Base-by-base conservation (phyloP, 2,113 vertebrate genomes). In the Pseudopodoces humilis region DNA sequence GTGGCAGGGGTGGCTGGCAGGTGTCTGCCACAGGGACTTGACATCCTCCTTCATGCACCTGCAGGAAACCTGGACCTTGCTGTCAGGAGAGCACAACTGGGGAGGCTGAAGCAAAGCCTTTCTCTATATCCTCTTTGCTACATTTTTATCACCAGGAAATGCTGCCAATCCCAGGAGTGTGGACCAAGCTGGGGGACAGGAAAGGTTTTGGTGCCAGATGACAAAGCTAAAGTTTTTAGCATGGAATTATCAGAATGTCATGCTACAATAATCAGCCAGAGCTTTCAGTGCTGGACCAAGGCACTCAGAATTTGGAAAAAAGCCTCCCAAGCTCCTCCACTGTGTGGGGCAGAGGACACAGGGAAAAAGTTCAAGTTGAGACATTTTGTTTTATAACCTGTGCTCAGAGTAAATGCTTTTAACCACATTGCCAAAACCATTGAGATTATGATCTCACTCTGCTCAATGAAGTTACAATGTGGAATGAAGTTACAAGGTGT, bases 391-490 rank as follows among this genome's bases (percentile, higher is more conserved):
- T 28, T 33, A 27, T 2, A 39, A 18, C 44, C 31, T 16, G 3
- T 20, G 13, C 24, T 43, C 31, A 12, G 22, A 55, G 64, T 6
- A 70, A 31, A 15, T 1, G 15, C 63, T 41, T 71, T 62, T 6
- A 30, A 44, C 41, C 28, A 6, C 9, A 1, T 4, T 7, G 2
- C 25, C 25, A 37, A 30, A 3, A 1, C 33, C 30, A 13, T 39
- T 47, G 33, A 13, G 52, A 46, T 63, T 23, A 15, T 0, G 4
- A 63, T 47, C 46, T 37, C 20, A 10, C 24, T 5, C n/a, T 12
- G 15, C 21, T 60, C 71, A 25, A 13, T 41, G 37, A 56, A 70
- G 16, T 25, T 31, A 35, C 33, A 37, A 15, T 0, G 46, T 3
- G 22, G 56, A 67, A 39, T 56, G 53, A 56, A 71, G 49, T 47